These are phyloP conservation scores for Formica aserva DNA, from an alignment of 2,888 invertebrate genomes.

Conservation along the genomic window DNA sequence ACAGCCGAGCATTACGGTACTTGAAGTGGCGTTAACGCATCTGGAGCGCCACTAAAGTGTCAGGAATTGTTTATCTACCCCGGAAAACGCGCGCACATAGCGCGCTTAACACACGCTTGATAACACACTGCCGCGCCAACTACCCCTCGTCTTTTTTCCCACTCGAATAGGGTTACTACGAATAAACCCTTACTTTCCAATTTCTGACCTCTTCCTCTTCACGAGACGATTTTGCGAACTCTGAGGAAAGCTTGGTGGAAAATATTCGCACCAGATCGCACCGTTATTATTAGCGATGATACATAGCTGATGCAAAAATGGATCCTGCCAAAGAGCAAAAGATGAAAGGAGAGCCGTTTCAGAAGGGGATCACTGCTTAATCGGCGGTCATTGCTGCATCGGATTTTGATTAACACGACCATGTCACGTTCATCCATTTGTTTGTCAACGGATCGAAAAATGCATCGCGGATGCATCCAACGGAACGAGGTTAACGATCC, in stretches of 20 bases:
- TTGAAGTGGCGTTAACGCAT: constrained; percentile 70
- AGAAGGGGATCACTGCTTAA: too few relatives aligned
- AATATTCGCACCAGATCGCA: constrained; percentile 81
- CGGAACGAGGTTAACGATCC: constrained; percentile 60
- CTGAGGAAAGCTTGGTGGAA: constrained; percentile 51
- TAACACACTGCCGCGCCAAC: constrained; percentile 34
- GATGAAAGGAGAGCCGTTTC: too few relatives aligned
- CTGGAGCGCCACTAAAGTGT: constrained; percentile 77
- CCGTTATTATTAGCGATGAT: constrained; percentile 85
- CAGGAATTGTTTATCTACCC: constrained; percentile 79
- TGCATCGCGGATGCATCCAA: too few relatives aligned
- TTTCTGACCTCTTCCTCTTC: constrained; percentile 51
- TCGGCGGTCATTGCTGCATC: too few relatives aligned
- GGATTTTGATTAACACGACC: too few relatives aligned
- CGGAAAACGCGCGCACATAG: not conserved
- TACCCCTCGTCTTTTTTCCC: not conserved
- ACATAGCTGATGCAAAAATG: too few relatives aligned
- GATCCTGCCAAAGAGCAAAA: too few relatives aligned
- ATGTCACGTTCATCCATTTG: too few relatives aligned
- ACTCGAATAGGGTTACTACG: constrained; percentile 4
- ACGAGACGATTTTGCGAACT: constrained; percentile 6
- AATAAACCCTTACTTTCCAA: constrained; percentile 63
- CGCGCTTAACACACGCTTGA: constrained; percentile 29
- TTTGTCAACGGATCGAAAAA: too few relatives aligned
- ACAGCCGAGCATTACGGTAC: constrained; percentile 67